phyloP scores from a whole-genome alignment of 2,797 vertebrate species.

The Toxotes lorentzi region DNA sequence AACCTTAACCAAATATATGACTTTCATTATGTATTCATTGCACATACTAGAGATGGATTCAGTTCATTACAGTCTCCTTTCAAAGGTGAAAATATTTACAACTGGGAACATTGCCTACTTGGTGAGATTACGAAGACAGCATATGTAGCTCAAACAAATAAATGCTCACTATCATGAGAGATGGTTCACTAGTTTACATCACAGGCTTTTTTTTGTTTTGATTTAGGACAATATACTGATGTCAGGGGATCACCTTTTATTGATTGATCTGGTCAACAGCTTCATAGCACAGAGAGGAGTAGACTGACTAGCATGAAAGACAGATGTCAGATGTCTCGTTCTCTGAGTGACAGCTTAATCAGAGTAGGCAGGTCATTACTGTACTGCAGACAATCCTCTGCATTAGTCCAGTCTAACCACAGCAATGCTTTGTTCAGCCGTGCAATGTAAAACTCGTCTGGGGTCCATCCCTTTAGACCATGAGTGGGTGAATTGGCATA shows the following conservation, averaged over 20 bases:
- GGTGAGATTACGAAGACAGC: background rate
- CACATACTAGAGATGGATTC: slow-evolving; percentile 1
- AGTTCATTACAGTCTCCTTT: background rate
- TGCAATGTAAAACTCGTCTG: slow-evolving; percentile 28
- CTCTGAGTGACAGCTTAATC: slow-evolving; percentile 44
- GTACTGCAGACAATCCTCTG: slow-evolving; percentile 20
- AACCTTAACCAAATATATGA: background rate
- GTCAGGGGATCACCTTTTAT: background rate
- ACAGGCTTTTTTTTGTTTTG: background rate
- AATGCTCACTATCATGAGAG: background rate
- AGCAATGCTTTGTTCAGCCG: slow-evolving; percentile 47
- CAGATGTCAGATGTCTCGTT: background rate
- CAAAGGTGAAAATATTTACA: background rate
- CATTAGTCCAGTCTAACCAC: slow-evolving; percentile 47
- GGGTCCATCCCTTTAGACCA: slow-evolving; percentile 28
- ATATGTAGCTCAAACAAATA: background rate
- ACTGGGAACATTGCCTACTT: background rate
- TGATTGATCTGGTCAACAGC: slow-evolving; percentile 11
- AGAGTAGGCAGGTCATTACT: slow-evolving; percentile 33
- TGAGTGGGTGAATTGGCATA: slow-evolving; percentile 50
- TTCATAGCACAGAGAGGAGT: slow-evolving; percentile 4
- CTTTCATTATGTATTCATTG: slow-evolving; percentile 1
- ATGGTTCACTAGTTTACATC: background rate
- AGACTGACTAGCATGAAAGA: slow-evolving; percentile 8
- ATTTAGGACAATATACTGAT: background rate